These are phyloP conservation scores for Cochlearius cochlearius DNA, from an alignment of 2,113 vertebrate species.

Conservation along the genomic window DNA sequence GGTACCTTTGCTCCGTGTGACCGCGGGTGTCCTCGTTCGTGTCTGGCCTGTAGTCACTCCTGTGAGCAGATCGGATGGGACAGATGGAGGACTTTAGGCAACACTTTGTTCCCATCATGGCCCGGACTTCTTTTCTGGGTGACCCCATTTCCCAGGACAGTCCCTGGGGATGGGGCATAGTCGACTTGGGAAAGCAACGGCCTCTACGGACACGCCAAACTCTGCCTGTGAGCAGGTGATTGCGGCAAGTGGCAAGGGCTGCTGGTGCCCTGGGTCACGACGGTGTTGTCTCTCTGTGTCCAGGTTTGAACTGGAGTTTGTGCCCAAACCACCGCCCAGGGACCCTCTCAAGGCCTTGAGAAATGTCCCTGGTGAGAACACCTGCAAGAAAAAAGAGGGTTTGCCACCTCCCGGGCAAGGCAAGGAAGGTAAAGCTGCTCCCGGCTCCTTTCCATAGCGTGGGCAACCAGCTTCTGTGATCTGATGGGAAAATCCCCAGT, in stretches of 20 bases:
- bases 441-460: background rate
- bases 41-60: background rate
- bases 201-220: background rate
- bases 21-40: accelerated
- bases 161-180: background rate
- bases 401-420: background rate
- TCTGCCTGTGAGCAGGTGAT: background rate
- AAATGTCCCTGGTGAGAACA: background rate
- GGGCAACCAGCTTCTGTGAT: background rate
- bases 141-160: background rate
- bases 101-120: background rate
- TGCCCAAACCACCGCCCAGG: background rate
- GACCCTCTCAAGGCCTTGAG: background rate
- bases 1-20: background rate
- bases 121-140: background rate
- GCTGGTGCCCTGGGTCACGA: background rate
- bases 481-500: background rate
- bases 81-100: background rate
- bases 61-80: background rate
- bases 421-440: background rate
- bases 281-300: background rate
- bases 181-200: background rate
- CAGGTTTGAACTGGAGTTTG: background rate
- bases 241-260: background rate
- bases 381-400: no score